Evolutionary conservation across 2,113 vertebrate species (phyloP).

Genomic region (Trichechus manatus): DNA sequence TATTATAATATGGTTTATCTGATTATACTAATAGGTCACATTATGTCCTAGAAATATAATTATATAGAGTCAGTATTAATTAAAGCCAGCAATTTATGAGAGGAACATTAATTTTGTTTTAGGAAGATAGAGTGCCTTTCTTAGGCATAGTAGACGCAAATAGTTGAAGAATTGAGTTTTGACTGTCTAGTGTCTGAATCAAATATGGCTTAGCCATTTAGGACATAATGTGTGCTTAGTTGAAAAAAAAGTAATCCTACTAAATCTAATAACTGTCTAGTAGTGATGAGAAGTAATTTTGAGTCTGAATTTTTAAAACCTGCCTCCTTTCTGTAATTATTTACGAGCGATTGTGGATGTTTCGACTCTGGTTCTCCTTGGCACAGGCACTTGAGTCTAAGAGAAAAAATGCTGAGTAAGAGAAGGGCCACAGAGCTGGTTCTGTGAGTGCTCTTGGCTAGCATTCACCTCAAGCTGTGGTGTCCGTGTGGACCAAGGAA

Average conservation of each 20-base stretch:
- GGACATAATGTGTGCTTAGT: not conserved
- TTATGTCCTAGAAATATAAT: slow-evolving; percentile 15
- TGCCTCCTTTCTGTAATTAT: slow-evolving; percentile 9
- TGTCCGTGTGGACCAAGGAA: not conserved
- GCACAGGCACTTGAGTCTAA: not conserved
- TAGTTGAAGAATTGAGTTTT: slow-evolving; percentile 26
- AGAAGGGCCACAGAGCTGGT: not conserved
- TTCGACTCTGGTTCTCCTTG: not conserved
- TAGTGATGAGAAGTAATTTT: not conserved
- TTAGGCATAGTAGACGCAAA: not conserved
- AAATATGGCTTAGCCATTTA: not conserved
- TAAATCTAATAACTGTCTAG: not conserved
- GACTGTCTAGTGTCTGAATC: slow-evolving; percentile 10
- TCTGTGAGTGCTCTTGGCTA: not conserved
- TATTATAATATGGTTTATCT: not conserved
- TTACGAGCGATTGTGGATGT: not conserved
- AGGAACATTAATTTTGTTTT: not conserved
- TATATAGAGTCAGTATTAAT: not conserved
- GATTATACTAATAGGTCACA: not conserved
- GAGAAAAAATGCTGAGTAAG: not conserved
- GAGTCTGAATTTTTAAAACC: slow-evolving; percentile 24
- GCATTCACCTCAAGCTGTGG: not conserved
- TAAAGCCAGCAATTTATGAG: not conserved
- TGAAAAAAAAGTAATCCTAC: not conserved
- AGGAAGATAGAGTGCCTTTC: not conserved